phyloP scores from a whole-genome alignment of 2,113 vertebrate species.

The Rana temporaria region DNA sequence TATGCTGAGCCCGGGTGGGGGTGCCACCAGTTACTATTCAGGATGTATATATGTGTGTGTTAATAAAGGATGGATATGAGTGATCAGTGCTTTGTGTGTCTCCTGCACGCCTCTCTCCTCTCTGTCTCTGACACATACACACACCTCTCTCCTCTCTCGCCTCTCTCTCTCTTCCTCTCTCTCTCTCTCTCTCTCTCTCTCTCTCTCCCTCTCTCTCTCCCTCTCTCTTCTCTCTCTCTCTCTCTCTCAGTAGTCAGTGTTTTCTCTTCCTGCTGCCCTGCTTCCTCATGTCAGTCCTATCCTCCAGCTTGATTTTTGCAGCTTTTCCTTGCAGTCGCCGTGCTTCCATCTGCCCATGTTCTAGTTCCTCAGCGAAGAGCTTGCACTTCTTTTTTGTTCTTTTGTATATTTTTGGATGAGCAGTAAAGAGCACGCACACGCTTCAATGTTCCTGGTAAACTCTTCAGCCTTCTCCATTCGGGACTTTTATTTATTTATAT shows the following conservation, averaged over 20 bases:
- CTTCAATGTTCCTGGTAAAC: slow-evolving; percentile 58
- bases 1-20: slow-evolving; percentile 22
- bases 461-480: slow-evolving; percentile 18
- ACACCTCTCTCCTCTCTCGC: neutral
- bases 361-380: slow-evolving; percentile 23
- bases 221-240: slow-evolving; percentile 50
- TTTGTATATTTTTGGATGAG: slow-evolving; percentile 54
- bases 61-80: slow-evolving; percentile 54
- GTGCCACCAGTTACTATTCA: slow-evolving; percentile 16
- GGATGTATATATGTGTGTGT: slow-evolving; percentile 25
- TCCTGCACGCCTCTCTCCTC: slow-evolving; percentile 66
- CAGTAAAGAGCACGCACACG: slow-evolving; percentile 53
- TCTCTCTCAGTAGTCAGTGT: slow-evolving; percentile 44
- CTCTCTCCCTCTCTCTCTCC: slow-evolving; percentile 73
- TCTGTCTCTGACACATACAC: slow-evolving; percentile 65
- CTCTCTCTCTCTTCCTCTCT: slow-evolving; percentile 62
- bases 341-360: neutral
- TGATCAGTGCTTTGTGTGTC: slow-evolving; percentile 60
- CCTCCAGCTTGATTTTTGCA: neutral
- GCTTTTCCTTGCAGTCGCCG: neutral
- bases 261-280: slow-evolving; percentile 3
- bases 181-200: slow-evolving; percentile 65
- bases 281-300: slow-evolving; percentile 26
- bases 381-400: slow-evolving; percentile 15
- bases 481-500: neutral